phyloP scores from a whole-genome alignment of 1,140 invertebrate species.

The Brachionus rubens region DNA sequence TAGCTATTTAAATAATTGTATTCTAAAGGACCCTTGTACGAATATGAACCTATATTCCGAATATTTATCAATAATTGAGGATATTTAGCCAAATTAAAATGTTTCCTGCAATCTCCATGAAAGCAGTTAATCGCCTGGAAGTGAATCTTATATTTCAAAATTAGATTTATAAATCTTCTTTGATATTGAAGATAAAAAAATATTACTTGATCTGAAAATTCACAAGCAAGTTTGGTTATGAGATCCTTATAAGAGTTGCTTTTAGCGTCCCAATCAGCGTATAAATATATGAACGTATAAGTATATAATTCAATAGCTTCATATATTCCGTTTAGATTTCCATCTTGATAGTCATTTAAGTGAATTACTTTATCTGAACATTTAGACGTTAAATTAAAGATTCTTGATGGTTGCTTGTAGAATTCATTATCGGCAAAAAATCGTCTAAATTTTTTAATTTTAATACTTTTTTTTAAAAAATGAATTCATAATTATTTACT shows the following conservation, averaged over 20 bases:
- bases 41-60: neutral
- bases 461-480: neutral
- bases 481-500: neutral
- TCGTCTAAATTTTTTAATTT: neutral
- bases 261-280: slow-evolving; percentile 10
- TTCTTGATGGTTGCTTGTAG: no score
- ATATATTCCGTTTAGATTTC: neutral
- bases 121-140: slow-evolving; percentile 11
- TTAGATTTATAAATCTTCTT: neutral
- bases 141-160: neutral
- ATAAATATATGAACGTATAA: slow-evolving; percentile 6
- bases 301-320: neutral
- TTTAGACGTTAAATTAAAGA: no score
- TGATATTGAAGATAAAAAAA: no score
- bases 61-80: slow-evolving; percentile 16
- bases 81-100: slow-evolving; percentile 33
- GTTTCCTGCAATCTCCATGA: neutral
- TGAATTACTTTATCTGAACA: neutral
- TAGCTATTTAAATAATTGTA: neutral
- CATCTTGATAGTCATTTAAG: neutral
- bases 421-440: no score
- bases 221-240: neutral
- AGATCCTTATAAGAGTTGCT: neutral
- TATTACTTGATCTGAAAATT: slow-evolving; percentile 18
- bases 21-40: slow-evolving; percentile 16